Base-by-base conservation (phyloP, 2,888 invertebrate species). In the Leptinotarsa rubiginosa region DNA sequence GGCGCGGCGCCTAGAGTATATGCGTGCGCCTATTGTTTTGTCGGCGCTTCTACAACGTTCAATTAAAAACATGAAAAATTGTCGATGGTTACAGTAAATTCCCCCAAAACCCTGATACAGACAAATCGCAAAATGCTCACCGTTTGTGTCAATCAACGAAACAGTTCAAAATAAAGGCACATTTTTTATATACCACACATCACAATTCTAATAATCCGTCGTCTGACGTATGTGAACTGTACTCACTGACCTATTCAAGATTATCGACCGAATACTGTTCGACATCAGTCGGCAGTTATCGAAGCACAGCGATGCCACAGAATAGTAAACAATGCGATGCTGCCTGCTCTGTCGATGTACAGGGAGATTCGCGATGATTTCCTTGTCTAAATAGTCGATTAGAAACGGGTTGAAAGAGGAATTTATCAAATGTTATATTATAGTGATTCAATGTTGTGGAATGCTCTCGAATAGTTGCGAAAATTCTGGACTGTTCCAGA, bases 11-110 rank as follows among this genome's bases (percentile, higher is more conserved):
- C 0, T 41, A 41, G 2, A 31, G 1, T 10, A 15, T n/a, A 4
- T 70, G 65, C 70, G 70, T 52, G 64, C 70, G 70, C 70, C 31
- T 15, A 49, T 25, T 70, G 64, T 70, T 70, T 70, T 70, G 70
- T 65, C 70, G 54, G 52, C 65, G 41, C 62, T 62, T 62, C 62
- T 3, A 31, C 62, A 56, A 62, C 15, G 52, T 65, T 65, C 18
- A 18, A 41, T 65, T 70, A 7, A 10, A 47, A 65, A 65, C 49
- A 22, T 54, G 15, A n/a, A 52, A 20, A 50, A 67, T 22, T 13
- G 62, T n/a, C 31, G 25, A 16, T 16, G 12, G 62, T n/a, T 7
- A 31, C 5, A 62, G 31, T n/a, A 10, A 41, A n/a, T n/a, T 5
- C 62, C 5, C 16, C 15, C 1, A 7, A 25, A 18, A 56, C 22